phyloP scores from a whole-genome alignment of 2,113 vertebrate genomes.

The Mastomys coucha region DNA sequence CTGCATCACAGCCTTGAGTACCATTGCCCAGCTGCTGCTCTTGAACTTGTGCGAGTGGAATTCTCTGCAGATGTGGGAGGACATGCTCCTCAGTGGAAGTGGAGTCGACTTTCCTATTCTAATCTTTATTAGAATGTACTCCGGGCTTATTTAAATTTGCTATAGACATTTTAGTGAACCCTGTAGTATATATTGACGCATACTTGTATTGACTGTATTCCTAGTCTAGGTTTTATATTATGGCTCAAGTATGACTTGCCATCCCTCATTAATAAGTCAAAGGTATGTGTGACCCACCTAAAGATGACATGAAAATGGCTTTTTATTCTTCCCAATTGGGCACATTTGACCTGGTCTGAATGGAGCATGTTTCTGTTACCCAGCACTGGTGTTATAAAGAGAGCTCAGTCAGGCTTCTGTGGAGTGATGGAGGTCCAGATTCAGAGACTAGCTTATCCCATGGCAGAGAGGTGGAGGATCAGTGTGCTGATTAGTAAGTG shows the following conservation, averaged over 20 bases:
- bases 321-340: not conserved
- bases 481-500: constrained; percentile 22
- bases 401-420: constrained; percentile 8
- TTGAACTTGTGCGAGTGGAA: not conserved
- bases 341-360: constrained; percentile 11
- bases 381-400: not conserved
- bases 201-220: constrained; percentile 17
- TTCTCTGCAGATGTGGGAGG: constrained; percentile 42
- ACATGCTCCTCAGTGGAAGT: not conserved
- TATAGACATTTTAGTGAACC: constrained; percentile 39
- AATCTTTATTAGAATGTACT: constrained; percentile 25
- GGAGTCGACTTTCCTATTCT: constrained; percentile 13
- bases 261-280: not conserved
- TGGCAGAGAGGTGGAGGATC: constrained; percentile 48
- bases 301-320: not conserved
- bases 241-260: constrained; percentile 31
- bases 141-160: constrained; percentile 45
- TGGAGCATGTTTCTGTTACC: constrained; percentile 2
- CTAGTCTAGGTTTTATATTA: constrained; percentile 11
- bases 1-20: not conserved
- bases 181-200: not conserved
- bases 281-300: not conserved
- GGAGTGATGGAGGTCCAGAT: not conserved
- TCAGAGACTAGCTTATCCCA: constrained; percentile 54
- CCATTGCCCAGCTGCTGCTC: not conserved